Evolutionary conservation across 2,113 vertebrate species (phyloP).

Genomic region (Carlito syrichta): DNA sequence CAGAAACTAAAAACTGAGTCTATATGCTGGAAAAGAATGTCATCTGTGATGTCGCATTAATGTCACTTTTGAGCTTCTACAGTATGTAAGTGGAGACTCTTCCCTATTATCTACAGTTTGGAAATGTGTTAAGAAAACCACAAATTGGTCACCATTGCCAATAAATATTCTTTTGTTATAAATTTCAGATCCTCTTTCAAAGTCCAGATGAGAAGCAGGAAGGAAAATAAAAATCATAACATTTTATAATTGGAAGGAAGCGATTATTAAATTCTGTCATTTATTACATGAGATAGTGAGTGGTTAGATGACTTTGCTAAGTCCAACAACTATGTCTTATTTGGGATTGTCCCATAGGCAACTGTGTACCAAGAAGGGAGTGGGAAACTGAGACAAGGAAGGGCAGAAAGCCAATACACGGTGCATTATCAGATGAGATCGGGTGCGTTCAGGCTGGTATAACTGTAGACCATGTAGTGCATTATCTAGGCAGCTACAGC

Average conservation of each 20-base stretch:
- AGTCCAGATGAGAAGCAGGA: neutral
- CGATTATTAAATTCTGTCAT: neutral
- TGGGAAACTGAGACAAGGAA: neutral
- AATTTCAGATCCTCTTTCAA: neutral
- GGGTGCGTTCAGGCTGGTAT: too few relatives aligned
- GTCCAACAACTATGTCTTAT: neutral
- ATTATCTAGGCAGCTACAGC: neutral
- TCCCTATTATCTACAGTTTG: neutral
- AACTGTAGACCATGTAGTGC: too few relatives aligned
- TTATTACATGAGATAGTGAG: neutral
- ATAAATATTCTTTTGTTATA: neutral
- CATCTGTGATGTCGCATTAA: neutral
- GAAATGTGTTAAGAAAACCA: slow-evolving; percentile 17
- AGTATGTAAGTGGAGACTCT: neutral
- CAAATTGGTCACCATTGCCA: neutral
- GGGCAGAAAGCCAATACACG: neutral
- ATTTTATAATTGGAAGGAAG: neutral
- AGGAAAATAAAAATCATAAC: neutral
- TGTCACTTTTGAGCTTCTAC: neutral
- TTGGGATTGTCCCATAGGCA: neutral
- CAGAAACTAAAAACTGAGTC: neutral
- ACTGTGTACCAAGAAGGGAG: neutral
- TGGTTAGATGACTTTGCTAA: neutral
- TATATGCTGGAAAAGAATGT: neutral
- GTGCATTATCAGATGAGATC: neutral